Evolutionary conservation across 2,797 vertebrate genomes (phyloP), one percentile per base, ranked within the genome.

Genomic region (Morus bassanus): DNA sequence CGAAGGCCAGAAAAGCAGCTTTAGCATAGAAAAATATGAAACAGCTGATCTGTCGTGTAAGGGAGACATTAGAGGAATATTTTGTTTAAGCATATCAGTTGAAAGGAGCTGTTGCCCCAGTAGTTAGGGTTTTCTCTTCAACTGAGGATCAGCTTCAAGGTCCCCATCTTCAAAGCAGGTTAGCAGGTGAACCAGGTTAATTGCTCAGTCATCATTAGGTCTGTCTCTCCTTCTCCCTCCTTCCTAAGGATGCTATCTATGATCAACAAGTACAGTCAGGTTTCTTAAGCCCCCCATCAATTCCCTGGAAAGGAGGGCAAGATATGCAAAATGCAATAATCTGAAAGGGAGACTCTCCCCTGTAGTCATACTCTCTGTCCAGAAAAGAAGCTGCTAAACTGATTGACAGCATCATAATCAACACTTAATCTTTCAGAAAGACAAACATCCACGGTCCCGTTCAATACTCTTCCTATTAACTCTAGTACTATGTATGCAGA

Each of bases 181-280:
- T 74, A 87, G 60, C 74, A 74, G 45, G 53, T 81, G 70, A 96
- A 84, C 18, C 57, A 54, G 72, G 73, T 93, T 92, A 93, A 95
- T 91, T 87, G 72, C 35, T 74, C 74, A 68, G 78, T 21, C 72
- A 28, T 67, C 54, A 22, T 37, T 48, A 93, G 12, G 48, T 89
- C 56, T 80, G 28, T 39, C 60, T 77, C 54, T 69, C 56, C 37
- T 57, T 28, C 63, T 59, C 43, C 25, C 33, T 85, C 31, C 51
- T 84, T 87, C 54, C 69, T 65, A 33, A 75, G 28, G 51, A 28
- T 13, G 15, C 46, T 48, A 5, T 8, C 65, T 79, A 3, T 27
- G 37, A 61, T n/a, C 72, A 85, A 54, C 78, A 68, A 35, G 16
- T 10, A 37, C 50, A 70, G 53, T 11, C 10, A 8, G n/a, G 19